Base-by-base conservation (phyloP, 2,888 invertebrate genomes). In the Torymus texanus region DNA sequence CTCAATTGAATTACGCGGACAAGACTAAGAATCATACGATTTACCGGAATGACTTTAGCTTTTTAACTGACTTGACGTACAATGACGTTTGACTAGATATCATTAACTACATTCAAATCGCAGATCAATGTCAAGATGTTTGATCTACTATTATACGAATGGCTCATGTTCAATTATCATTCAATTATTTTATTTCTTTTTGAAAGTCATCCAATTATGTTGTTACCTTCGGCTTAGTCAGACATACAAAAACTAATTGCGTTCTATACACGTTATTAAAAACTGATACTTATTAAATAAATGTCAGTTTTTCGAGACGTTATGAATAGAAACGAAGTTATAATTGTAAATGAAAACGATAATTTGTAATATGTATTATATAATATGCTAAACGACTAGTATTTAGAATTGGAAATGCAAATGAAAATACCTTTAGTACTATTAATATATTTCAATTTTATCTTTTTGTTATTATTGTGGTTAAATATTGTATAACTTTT, bases 81-180 rank as follows among this genome's bases (percentile, higher is more conserved):
- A 76, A 73, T 65, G 76, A 79, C 67, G 41, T 75, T 29, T 67
- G 61, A 73, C 51, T 63, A 41, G 72, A 74, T 70, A 74, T 80
- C 73, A 80, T 77, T 80, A 77, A 74, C 76, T 63, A 5, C 56
- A 14, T n/a, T 75, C 62, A 56, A 80, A 73, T 73, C 51, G 58
- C 67, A 68, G 68, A 77, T 80, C 76, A 73, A 55, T 74, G 76
- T 80, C 76, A 70, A 65, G 73, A 74, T 73, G 29, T 63, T 80
- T 76, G 67, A 80, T 76, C 56, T 73, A 63, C 53, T 18, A 76
- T 72, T 67, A 71, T 62, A 67, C 10, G 67, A 75, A 16, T 50
- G 71, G 61, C 21, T 51, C 56, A 58, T 65, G 65, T 29, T 75
- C 70, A 13, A 71, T 41, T 75, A 66, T 75, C 63, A 58, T 59